These are phyloP conservation scores for Drosophila mayaguana DNA, from an alignment of 2,888 invertebrate species.

Conservation along the genomic window DNA sequence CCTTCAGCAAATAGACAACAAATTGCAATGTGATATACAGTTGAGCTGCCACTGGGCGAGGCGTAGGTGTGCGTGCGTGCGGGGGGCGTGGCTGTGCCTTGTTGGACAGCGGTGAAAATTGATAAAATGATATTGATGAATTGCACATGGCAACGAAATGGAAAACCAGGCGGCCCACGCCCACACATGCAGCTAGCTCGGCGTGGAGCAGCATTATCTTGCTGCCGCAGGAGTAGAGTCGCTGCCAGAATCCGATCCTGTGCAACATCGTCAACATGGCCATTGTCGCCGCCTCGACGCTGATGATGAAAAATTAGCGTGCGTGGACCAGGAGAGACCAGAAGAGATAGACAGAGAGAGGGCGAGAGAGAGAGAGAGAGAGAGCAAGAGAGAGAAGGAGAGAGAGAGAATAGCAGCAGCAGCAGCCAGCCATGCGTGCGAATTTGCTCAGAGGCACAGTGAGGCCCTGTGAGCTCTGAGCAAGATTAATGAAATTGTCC, in stretches of 20 bases:
- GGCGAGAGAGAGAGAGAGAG: neutral
- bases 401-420: neutral
- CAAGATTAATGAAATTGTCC: conserved; percentile 73
- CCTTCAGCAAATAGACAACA: conserved; percentile 80
- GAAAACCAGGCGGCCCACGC: conserved; percentile 30
- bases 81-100: conserved; percentile 22
- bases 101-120: conserved; percentile 82
- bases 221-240: conserved; percentile 28
- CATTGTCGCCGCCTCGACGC: conserved; percentile 58
- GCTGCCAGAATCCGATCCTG: conserved; percentile 42
- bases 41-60: conserved; percentile 48
- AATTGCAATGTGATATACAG: conserved; percentile 79
- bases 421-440: conserved; percentile 53
- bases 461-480: conserved; percentile 48
- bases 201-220: conserved; percentile 17
- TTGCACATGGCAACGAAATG: conserved; percentile 75
- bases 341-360: neutral
- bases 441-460: conserved; percentile 19
- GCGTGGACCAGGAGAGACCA: conserved; percentile 35
- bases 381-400: neutral
- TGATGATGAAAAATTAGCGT: conserved; percentile 80
- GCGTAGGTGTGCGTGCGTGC: neutral
- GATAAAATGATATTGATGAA: conserved; percentile 84
- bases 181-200: conserved; percentile 23
- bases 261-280: conserved; percentile 64